Conservation (phyloP, 2,797 vertebrate species). For the Acanthis flammea region DNA sequence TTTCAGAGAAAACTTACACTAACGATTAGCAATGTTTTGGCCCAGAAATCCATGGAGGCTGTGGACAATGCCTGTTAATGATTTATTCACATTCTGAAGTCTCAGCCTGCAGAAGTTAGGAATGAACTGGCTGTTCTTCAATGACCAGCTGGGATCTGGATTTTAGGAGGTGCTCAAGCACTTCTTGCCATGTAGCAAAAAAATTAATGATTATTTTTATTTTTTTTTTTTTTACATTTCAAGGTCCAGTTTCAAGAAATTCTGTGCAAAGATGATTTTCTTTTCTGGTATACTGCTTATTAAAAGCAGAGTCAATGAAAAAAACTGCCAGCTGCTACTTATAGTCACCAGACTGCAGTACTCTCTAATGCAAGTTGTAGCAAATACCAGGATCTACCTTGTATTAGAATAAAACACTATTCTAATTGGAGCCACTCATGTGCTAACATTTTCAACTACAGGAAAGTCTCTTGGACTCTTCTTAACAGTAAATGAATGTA, state of each 20-base stretch:
- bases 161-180: background rate
- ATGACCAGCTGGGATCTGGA: background rate
- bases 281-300: background rate
- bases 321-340: background rate
- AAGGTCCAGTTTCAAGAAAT: background rate
- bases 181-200: background rate
- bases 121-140: background rate
- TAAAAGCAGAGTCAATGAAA: background rate
- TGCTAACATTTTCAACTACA: background rate
- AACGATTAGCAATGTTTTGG: background rate
- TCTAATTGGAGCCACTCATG: background rate
- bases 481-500: background rate
- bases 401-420: background rate
- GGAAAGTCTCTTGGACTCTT: background rate
- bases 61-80: background rate
- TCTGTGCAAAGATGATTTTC: background rate
- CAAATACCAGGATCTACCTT: background rate
- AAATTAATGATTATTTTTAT: background rate
- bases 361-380: background rate
- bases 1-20: background rate
- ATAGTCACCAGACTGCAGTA: background rate
- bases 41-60: background rate
- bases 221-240: background rate
- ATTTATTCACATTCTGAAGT: background rate
- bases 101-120: background rate